Conservation (phyloP, 2,888 invertebrate genomes). For the Coremacera marginata region DNA sequence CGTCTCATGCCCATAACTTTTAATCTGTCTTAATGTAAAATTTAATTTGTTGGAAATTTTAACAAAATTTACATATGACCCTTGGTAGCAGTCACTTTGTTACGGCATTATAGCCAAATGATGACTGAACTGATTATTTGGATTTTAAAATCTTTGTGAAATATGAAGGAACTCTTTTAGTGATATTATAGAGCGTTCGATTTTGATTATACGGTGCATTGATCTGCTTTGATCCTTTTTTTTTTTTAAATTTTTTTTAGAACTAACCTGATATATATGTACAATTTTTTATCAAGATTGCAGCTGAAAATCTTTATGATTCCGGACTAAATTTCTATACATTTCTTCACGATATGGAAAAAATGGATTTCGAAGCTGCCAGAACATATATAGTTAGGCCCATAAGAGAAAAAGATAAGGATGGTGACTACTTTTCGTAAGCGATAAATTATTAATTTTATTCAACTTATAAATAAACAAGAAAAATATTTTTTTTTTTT, state of each 20-base stretch:
- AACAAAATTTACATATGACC: too few relatives aligned
- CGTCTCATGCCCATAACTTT: too few relatives aligned
- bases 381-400: conserved; percentile 40
- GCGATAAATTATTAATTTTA: neutral
- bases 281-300: conserved; percentile 28
- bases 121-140: too few relatives aligned
- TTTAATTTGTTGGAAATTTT: too few relatives aligned
- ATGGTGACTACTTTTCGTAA: conserved; percentile 47
- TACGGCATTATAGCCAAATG: too few relatives aligned
- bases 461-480: too few relatives aligned
- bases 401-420: conserved; percentile 41
- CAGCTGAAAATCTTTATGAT: conserved; percentile 42
- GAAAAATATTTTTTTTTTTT: neutral
- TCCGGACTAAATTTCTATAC: conserved; percentile 50
- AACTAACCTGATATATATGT: neutral
- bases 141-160: too few relatives aligned
- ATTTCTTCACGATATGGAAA: conserved; percentile 56
- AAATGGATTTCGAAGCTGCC: conserved; percentile 50
- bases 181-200: too few relatives aligned
- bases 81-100: too few relatives aligned
- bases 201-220: too few relatives aligned
- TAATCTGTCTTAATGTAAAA: too few relatives aligned
- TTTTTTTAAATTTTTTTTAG: neutral
- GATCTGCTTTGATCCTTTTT: neutral
- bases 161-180: too few relatives aligned